Evolutionary conservation across 1,140 invertebrate genomes (phyloP).

Genomic region (Xylocopa sonorina): DNA sequence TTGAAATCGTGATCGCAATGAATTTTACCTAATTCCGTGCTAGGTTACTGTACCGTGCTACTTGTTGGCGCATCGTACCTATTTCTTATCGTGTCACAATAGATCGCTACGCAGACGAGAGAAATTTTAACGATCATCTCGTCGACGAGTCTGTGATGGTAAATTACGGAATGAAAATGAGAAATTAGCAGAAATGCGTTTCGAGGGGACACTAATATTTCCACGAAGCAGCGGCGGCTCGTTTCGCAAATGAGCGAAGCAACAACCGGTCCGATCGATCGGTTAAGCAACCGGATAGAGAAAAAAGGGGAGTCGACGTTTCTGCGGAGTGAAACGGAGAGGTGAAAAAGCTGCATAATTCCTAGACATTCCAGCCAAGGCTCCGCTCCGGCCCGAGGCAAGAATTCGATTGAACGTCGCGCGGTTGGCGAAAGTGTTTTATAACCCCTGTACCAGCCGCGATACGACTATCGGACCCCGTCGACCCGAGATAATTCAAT

Average conservation of each 20-base stretch:
- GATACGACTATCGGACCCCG: not conserved
- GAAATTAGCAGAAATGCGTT: too few relatives aligned
- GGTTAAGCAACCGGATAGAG: not conserved
- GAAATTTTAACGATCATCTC: too few relatives aligned
- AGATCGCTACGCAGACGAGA: too few relatives aligned
- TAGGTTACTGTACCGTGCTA: too few relatives aligned
- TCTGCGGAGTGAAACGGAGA: not conserved
- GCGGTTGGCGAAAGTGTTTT: conserved; percentile 26
- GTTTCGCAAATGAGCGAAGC: not conserved
- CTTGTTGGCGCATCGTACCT: too few relatives aligned
- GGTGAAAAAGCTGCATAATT: conserved; percentile 8
- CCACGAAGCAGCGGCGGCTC: not conserved
- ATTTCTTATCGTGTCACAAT: too few relatives aligned
- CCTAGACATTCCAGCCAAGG: not conserved
- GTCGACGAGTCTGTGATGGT: too few relatives aligned
- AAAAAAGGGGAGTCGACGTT: not conserved
- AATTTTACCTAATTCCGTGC: too few relatives aligned
- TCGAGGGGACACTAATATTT: not conserved
- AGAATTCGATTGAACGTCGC: not conserved
- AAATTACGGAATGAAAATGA: too few relatives aligned
- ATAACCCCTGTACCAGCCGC: not conserved
- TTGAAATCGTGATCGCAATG: not conserved
- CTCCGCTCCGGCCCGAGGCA: not conserved
- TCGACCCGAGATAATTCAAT: not conserved
- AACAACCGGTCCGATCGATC: not conserved